Evolutionary conservation across 2,797 vertebrate genomes (phyloP), one percentile per base, ranked within the genome.

Genomic region (Lophius americanus): DNA sequence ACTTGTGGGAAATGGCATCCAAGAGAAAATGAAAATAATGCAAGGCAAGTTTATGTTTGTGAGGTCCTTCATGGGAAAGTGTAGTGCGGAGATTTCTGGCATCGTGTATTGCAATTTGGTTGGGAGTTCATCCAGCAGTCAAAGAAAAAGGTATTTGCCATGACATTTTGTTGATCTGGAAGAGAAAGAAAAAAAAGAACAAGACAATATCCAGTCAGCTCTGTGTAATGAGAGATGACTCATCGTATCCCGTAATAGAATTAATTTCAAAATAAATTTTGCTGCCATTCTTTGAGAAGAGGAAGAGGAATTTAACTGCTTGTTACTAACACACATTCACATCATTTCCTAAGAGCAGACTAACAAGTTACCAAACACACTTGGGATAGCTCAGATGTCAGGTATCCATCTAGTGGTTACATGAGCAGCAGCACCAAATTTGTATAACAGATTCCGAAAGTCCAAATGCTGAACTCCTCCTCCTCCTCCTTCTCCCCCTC

Each of bases 361-460:
- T 5, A 9, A 54, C 43, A 54, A 68, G 66, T 65, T 76, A 78
- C 79, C 73, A 86, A 76, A 81, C 64, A 35, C 66, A 42, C 46
- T 63, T 64, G 64, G 43, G 35, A 32, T 51, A 50, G 54, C 53
- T 62, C 71, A 59, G 54, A 68, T 75, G 64, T 82, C 82, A 76
- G 66, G 75, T 85, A 82, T 76, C 59, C 73, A 76, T 70, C 58
- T 72, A 73, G 39, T 61, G 64, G 86, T 90, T 89, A 89, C 80
- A 78, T 86, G 88, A 92, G 72, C 79, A 75, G 51, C 70, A 73
- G 67, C 61, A 75, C 37, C 64, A 74, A 76, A 92, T 94, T 96
- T 95, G 93, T 95, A 92, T 92, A 91, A 91, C 88, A 71, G 80
- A 93, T 93, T 93, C 92, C 95, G 85, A 93, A 92, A 93, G 87